These are phyloP conservation scores for Cichlasoma orientale DNA, from an alignment of 2,797 vertebrate genomes.

Conservation along the genomic window DNA sequence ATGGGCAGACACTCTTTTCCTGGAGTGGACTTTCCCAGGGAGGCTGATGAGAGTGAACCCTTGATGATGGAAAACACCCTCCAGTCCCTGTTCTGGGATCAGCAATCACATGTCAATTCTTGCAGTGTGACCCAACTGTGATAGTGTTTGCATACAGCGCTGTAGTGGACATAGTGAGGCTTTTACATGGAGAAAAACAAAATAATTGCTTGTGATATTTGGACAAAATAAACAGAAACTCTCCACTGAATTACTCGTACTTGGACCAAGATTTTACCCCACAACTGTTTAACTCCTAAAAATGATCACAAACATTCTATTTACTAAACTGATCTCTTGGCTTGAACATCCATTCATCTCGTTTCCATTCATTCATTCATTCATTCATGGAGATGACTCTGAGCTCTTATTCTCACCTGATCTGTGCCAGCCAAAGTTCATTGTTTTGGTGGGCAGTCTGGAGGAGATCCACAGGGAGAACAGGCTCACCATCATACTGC, in stretches of 20 bases:
- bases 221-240: neutral
- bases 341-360: neutral
- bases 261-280: no score
- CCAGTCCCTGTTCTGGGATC: neutral
- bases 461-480: constrained; percentile 96
- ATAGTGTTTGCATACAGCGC: no score
- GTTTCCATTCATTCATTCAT: no score
- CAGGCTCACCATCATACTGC: constrained; percentile 95
- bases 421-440: constrained; percentile 96
- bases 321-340: neutral
- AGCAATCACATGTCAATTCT: no score
- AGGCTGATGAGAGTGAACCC: neutral
- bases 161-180: neutral
- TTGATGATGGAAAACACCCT: neutral
- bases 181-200: neutral
- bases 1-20: neutral
- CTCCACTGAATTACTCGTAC: neutral
- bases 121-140: no score
- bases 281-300: neutral
- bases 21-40: neutral
- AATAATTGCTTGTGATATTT: no score
- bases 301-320: neutral
- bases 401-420: constrained; percentile 81
- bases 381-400: no score
- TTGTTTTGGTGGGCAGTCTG: constrained; percentile 88